These are phyloP conservation scores for Acrossocheilus wenchowensis DNA, from an alignment of 2,797 vertebrate species.

Conservation along the genomic window DNA sequence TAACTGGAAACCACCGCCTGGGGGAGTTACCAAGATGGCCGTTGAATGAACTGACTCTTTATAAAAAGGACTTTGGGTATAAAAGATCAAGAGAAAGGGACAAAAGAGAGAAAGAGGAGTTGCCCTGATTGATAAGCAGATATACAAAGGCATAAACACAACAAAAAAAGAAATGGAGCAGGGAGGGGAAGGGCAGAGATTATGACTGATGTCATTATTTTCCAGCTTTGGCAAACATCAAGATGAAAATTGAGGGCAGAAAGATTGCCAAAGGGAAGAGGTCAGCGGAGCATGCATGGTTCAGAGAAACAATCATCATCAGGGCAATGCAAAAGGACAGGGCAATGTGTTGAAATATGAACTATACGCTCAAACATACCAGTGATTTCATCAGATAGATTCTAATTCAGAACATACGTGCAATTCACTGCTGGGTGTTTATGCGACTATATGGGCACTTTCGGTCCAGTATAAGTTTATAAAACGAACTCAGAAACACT, in stretches of 20 bases:
- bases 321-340: conserved; percentile 4
- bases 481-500: background rate
- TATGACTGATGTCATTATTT: conserved; percentile 73
- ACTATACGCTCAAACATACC: background rate
- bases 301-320: conserved; percentile 25
- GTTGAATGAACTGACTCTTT: background rate
- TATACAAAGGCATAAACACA: conserved; percentile 5
- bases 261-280: conserved; percentile 36
- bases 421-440: background rate
- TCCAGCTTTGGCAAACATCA: conserved; percentile 60
- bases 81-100: conserved; percentile 14
- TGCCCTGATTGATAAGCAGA: conserved; percentile 43
- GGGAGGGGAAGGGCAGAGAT: conserved; percentile 56
- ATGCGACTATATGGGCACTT: background rate
- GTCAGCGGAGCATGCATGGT: conserved; percentile 60
- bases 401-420: background rate
- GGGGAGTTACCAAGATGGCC: background rate
- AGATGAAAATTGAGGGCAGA: conserved; percentile 66
- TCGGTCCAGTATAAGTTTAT: background rate
- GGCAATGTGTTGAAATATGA: background rate
- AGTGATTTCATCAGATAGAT: background rate
- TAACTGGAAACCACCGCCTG: background rate
- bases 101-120: conserved; percentile 34
- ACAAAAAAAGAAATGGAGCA: background rate
- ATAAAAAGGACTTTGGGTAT: conserved; percentile 16